Conservation (phyloP, 2,888 invertebrate genomes). For the Hemicrepidius hirtus region DNA sequence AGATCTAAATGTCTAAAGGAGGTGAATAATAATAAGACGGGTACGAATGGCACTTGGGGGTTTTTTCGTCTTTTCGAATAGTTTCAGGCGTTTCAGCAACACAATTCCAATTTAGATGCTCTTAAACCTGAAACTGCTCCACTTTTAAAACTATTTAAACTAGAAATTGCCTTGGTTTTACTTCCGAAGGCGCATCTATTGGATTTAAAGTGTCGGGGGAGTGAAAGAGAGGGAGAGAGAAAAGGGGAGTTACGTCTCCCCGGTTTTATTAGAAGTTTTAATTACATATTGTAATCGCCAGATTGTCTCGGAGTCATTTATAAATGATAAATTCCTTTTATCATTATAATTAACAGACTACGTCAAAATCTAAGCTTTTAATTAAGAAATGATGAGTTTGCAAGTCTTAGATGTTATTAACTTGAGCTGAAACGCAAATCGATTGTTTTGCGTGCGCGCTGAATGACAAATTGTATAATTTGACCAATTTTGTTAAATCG, state of each 20-base stretch:
- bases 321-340: slow-evolving; percentile 52
- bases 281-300: slow-evolving; percentile 53
- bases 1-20: slow-evolving; percentile 6
- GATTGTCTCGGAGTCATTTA: slow-evolving; percentile 52
- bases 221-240: slow-evolving; percentile 4
- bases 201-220: slow-evolving; percentile 33
- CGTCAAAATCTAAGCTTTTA: slow-evolving; percentile 50
- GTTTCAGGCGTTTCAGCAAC: slow-evolving; percentile 41
- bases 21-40: slow-evolving; percentile 25
- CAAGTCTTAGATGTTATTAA: slow-evolving; percentile 42
- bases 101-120: slow-evolving; percentile 46
- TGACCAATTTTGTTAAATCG: slow-evolving; percentile 44
- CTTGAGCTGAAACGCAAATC: slow-evolving; percentile 33
- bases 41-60: slow-evolving; percentile 6
- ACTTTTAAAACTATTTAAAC: slow-evolving; percentile 53
- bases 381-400: slow-evolving; percentile 48
- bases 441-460: slow-evolving; percentile 45
- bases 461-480: slow-evolving; percentile 46
- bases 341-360: slow-evolving; percentile 50
- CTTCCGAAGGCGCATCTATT: slow-evolving; percentile 41
- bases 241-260: slow-evolving; percentile 25
- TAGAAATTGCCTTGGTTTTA: slow-evolving; percentile 50
- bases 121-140: slow-evolving; percentile 43
- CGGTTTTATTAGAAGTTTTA: slow-evolving; percentile 53
- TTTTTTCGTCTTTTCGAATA: slow-evolving; percentile 1